Conservation (phyloP, 2,113 vertebrate species). For the Connochaetes taurinus region DNA sequence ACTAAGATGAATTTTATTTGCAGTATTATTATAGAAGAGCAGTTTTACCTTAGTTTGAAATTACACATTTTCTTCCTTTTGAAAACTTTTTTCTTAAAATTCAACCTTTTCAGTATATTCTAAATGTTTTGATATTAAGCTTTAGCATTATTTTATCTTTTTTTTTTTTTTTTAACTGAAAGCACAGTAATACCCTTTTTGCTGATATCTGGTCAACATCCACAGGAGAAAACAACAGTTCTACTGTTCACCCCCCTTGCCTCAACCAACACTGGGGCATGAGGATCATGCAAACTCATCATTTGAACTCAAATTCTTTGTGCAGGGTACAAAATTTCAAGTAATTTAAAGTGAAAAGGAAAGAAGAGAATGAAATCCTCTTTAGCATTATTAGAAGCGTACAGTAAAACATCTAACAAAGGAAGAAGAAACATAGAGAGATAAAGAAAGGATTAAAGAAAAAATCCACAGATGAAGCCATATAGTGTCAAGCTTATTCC, state of each 20-base stretch:
- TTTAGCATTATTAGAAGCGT: neutral
- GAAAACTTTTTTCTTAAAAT: neutral
- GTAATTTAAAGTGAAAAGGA: neutral
- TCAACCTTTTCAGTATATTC: neutral
- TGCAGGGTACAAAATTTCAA: neutral
- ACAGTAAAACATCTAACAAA: neutral
- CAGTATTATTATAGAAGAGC: neutral
- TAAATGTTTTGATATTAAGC: neutral
- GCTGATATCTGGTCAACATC: neutral
- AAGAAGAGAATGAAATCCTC: neutral
- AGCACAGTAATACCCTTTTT: neutral
- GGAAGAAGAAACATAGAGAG: neutral
- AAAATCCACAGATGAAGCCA: neutral
- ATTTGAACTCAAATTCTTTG: neutral
- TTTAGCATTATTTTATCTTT: neutral
- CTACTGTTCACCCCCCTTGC: neutral
- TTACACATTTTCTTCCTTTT: neutral
- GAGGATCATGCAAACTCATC: neutral
- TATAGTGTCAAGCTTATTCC: neutral
- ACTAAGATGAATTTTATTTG: neutral
- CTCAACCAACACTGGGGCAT: rapidly evolving
- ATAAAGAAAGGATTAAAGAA: neutral
- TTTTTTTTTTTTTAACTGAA: neutral
- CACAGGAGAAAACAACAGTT: neutral
- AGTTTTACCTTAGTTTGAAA: neutral